Percentiles rank a stretch among this genome's conserved stretches.
phyloP scores from a whole-genome alignment of 2,797 vertebrate species.

The Hybognathus amarus region DNA sequence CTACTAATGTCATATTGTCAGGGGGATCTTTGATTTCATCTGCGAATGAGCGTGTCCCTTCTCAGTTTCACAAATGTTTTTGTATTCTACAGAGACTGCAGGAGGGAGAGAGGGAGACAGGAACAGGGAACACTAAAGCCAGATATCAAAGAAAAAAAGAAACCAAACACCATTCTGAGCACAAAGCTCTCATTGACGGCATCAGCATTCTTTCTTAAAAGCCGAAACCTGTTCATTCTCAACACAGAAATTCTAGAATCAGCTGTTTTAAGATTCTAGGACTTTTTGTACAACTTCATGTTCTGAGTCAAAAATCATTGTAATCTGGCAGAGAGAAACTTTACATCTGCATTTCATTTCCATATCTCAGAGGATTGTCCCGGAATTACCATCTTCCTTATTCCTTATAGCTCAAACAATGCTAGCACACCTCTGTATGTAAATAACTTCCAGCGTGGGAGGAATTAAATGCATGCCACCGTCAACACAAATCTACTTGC shows the following conservation, averaged over 20 bases:
- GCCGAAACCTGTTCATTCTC: background rate
- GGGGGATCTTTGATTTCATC: background rate
- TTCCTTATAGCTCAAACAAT: background rate
- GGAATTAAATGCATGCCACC: background rate
- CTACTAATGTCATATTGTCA: background rate
- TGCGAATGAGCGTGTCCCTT: background rate
- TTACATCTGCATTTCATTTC: background rate
- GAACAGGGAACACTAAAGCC: background rate
- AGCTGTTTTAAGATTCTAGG: background rate
- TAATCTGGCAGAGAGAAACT: background rate
- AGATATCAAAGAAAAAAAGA: constrained; percentile 50
- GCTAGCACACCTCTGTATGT: background rate
- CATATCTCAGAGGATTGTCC: background rate
- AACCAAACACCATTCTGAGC: constrained; percentile 39
- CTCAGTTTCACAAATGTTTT: constrained; percentile 43
- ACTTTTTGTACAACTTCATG: background rate
- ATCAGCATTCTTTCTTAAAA: constrained; percentile 18
- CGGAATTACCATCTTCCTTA: background rate
- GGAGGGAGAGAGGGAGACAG: background rate
- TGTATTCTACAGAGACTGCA: constrained; percentile 3
- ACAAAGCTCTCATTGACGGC: constrained; percentile 42
- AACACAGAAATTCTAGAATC: constrained; percentile 12
- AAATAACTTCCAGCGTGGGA: background rate
- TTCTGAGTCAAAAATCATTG: background rate
- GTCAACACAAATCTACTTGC: constrained; percentile 11